Percentiles rank a stretch among this genome's conserved stretches.
phyloP scores from a whole-genome alignment of 2,888 invertebrate species.

The Oxyteleia sp. region DNA sequence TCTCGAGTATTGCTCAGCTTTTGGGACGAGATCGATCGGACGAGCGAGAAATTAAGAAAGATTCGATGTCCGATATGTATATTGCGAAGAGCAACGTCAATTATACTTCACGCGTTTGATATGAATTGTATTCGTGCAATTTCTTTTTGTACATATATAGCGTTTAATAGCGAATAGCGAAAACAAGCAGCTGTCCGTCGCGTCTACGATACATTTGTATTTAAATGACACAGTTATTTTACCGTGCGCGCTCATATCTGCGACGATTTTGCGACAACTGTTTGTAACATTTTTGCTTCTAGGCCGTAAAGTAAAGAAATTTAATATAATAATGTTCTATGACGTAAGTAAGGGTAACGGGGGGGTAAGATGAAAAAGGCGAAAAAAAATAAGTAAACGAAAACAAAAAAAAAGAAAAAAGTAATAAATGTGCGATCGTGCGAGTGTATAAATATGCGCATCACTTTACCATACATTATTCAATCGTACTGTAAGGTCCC shows the following conservation, averaged over 20 bases:
- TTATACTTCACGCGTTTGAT: slow-evolving; percentile 80
- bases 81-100: slow-evolving; percentile 79
- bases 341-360: slow-evolving; percentile 18
- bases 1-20: slow-evolving; percentile 57
- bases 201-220: slow-evolving; percentile 77
- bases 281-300: slow-evolving; percentile 57
- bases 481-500: too few species aligned
- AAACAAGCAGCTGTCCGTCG: slow-evolving; percentile 56
- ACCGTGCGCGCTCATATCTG: slow-evolving; percentile 56
- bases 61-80: slow-evolving; percentile 68
- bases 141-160: slow-evolving; percentile 76
- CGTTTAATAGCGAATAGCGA: slow-evolving; percentile 61
- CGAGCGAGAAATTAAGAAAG: not conserved
- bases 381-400: too few species aligned
- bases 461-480: too few species aligned
- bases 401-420: too few species aligned
- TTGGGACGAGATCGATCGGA: slow-evolving; percentile 17
- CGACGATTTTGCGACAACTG: slow-evolving; percentile 39
- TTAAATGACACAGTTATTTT: slow-evolving; percentile 69
- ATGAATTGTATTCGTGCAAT: slow-evolving; percentile 83
- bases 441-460: too few species aligned
- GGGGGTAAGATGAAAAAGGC: not conserved
- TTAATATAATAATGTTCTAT: slow-evolving; percentile 48
- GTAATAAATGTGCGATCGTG: too few species aligned
- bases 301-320: slow-evolving; percentile 41